Evolutionary conservation across 1,140 invertebrate species (phyloP).

Genomic region (Ephestia elutella): DNA sequence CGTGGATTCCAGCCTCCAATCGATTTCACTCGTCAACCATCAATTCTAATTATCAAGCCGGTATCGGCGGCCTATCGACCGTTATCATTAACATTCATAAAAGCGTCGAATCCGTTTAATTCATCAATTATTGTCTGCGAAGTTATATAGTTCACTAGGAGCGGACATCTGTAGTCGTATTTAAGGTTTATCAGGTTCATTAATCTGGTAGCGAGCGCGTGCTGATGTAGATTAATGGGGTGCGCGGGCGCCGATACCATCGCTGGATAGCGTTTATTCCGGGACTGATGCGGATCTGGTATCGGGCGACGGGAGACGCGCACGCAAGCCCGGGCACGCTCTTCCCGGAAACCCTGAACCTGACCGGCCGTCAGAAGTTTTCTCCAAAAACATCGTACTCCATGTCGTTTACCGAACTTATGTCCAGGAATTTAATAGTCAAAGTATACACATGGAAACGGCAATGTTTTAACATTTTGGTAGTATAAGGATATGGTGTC

Average conservation of each 20-base stretch:
- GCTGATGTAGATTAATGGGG: conserved; percentile 70
- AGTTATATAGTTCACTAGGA: conserved; percentile 33
- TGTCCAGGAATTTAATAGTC: too few relatives aligned
- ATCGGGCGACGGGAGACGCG: conserved; percentile 21
- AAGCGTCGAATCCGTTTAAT: conserved; percentile 51
- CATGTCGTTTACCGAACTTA: too few relatives aligned
- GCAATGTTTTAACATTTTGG: too few relatives aligned
- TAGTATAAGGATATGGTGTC: too few relatives aligned
- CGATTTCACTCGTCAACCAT: conserved; percentile 45
- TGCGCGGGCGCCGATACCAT: conserved; percentile 55
- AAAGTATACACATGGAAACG: too few relatives aligned
- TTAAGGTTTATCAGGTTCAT: conserved; percentile 66
- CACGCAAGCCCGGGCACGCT: conserved; percentile 35
- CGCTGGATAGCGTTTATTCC: conserved; percentile 53
- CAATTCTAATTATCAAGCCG: conserved; percentile 54
- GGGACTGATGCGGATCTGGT: conserved; percentile 50
- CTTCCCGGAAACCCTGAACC: neutral
- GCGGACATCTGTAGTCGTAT: conserved; percentile 62
- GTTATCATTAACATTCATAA: conserved; percentile 59
- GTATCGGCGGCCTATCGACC: conserved; percentile 33
- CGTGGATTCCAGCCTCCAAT: conserved; percentile 31
- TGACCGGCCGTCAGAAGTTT: neutral
- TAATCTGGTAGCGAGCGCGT: conserved; percentile 62
- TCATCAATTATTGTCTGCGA: conserved; percentile 56
- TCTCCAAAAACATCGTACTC: too few relatives aligned